Base-by-base conservation (phyloP, 37 sponge, comb jelly and placozoan species). In the Cladorhizidae sp. region DNA sequence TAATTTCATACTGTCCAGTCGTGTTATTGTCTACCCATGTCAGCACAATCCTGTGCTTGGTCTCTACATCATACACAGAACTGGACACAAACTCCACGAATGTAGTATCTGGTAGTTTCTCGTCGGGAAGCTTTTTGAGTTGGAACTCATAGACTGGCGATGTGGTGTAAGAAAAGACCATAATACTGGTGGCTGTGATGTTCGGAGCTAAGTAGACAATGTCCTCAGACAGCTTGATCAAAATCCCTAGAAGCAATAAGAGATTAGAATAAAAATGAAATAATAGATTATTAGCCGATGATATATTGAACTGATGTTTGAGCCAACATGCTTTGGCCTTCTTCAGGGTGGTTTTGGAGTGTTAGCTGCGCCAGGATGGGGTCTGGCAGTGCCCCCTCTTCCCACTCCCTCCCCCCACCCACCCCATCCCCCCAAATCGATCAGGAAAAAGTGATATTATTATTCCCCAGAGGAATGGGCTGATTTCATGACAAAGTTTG, bases 1-100 rank as follows among this genome's bases (percentile, higher is more conserved):
- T 23, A 20, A 85, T 37, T 2, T 58, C 61, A 72, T 85, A 85
- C 23, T 21, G 20, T 21, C 79, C 85, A 35, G 36, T 77, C 7
- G 59, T 33, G 2, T 51, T 35, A 15, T 73, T 61, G 31, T 41
- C n/a, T 43, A 64, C 9, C 74, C 74, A 74, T 6, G 81, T 61
- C 0, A 82, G 35, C 2, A 20, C 33, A 22, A 82, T 51, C 9
- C 33, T 41, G 38, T 82, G 63, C n/a, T 49, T 50, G n/a, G 74
- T 28, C 12, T 58, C 26, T 15, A 82, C 42, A 2, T 41, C 39
- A 45, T 64, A 73, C 22, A 39, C 33, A 50, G 63, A 37, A 63
- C 61, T 32, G 38, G 63, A 63, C 20, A 74, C 39, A 26, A 72
- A 43, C 42, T 42, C 62, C 29, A 25, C 29, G 21, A 59, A 61